phyloP scores from a whole-genome alignment of 2,797 vertebrate genomes.

The Pseudomugil gertrudae region DNA sequence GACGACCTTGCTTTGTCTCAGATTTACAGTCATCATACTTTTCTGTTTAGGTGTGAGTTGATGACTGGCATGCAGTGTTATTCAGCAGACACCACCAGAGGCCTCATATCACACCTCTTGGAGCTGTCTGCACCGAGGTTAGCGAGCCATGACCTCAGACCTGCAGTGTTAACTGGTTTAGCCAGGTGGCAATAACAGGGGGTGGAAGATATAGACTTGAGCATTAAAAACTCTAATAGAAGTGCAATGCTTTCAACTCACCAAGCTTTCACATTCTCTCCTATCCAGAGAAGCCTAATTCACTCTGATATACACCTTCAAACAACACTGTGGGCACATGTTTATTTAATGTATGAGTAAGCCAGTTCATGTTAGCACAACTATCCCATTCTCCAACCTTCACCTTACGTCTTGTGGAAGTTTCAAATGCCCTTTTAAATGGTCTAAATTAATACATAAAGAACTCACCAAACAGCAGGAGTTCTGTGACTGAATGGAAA shows the following conservation, averaged over 20 bases:
- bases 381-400: neutral
- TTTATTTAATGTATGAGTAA: slow-evolving; percentile 32
- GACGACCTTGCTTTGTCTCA: slow-evolving; percentile 77
- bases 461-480: slow-evolving; percentile 3
- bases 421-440: slow-evolving; percentile 9
- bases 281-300: slow-evolving; percentile 29
- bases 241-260: slow-evolving; percentile 54
- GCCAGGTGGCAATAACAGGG: slow-evolving; percentile 74
- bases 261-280: slow-evolving; percentile 31
- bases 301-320: slow-evolving; percentile 28
- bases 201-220: slow-evolving; percentile 50
- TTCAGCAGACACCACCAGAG: slow-evolving; percentile 64
- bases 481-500: slow-evolving; percentile 2
- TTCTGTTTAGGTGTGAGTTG: slow-evolving; percentile 74
- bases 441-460: neutral
- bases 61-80: slow-evolving; percentile 72
- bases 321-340: slow-evolving; percentile 26
- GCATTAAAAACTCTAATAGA: slow-evolving; percentile 58
- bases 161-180: slow-evolving; percentile 78
- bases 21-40: slow-evolving; percentile 66
- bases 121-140: slow-evolving; percentile 71
- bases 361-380: slow-evolving; percentile 2
- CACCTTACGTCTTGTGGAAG: neutral
- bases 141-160: slow-evolving; percentile 74
- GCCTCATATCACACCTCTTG: slow-evolving; percentile 80